Evolutionary conservation across 2,888 invertebrate species (phyloP).

Genomic region (Saturnia japonica): DNA sequence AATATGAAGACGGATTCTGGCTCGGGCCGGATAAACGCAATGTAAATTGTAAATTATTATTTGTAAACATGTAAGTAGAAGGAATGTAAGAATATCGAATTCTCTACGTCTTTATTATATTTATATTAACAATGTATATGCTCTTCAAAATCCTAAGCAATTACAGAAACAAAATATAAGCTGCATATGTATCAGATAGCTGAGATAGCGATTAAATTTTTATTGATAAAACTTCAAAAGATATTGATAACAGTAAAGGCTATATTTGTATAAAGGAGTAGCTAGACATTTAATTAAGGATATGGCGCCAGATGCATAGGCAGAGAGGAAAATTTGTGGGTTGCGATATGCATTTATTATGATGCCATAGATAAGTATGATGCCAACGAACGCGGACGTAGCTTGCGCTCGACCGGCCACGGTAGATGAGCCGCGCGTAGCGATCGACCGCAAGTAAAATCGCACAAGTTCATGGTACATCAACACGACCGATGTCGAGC

Average conservation of each 20-base stretch:
- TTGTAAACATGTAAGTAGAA: background rate
- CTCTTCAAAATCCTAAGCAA: background rate
- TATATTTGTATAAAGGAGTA: too few species aligned
- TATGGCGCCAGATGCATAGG: too few species aligned
- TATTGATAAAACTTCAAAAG: background rate
- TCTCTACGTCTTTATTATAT: background rate
- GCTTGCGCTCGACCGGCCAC: conserved; percentile 25
- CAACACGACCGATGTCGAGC: conserved; percentile 47
- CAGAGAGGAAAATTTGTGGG: too few species aligned
- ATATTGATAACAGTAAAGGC: too few species aligned
- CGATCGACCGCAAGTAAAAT: conserved; percentile 37
- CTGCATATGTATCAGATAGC: background rate
- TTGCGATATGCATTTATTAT: background rate
- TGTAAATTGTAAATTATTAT: background rate
- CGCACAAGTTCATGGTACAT: conserved; percentile 68
- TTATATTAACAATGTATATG: background rate
- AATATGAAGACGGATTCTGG: background rate
- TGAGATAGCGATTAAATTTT: background rate
- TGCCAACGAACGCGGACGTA: background rate
- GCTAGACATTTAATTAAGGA: too few species aligned
- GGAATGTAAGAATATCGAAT: background rate
- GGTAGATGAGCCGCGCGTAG: conserved; percentile 17
- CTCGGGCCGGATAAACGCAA: background rate
- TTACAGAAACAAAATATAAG: background rate
- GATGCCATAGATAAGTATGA: too few species aligned